Base-by-base conservation (phyloP, 2,888 invertebrate species). In the Villa cingulata region DNA sequence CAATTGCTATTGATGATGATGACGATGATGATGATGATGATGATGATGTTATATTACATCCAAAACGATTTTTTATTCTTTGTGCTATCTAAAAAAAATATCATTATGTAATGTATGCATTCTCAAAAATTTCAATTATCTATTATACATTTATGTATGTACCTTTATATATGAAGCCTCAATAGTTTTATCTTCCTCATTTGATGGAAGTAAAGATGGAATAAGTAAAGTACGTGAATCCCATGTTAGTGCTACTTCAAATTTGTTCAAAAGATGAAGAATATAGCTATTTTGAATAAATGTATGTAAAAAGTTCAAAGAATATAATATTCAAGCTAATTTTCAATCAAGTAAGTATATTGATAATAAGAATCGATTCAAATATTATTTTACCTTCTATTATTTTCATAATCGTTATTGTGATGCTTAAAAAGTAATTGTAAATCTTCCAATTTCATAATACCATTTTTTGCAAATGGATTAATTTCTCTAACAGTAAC, bases 401-500 rank as follows among this genome's bases (percentile, higher is more conserved):
- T 80, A 56, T 76, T 73, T 1, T 83, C 79, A n/a, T n/a, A n/a
- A 6, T 86, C 81, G 50, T 81, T 77, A 2, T 81, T 82, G 0
- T 85, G 84, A n/a, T 87, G 84, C 63, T 91, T 91, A 70, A 96
- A 95, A 37, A 96, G 80, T 63, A 89, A 84, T 57, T 89, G 83
- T 46, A 97, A 74, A 64, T 96, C 94, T 48, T 91, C 89, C 40
- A 92, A 72, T 63, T 86, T 86, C 96, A 97, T 97, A 42, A 96
- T 80, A 71, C 90, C 95, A 49, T 85, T 86, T 54, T 82, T 76
- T 0, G 91, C 92, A 65, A 95, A 95, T 0, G 92, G 92, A 72
- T 96, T 96, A 55, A 96, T 90, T 70, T 96, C 95, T n/a, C 94
- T 70, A 18, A 96, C 90, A 0, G 96, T 94, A 34, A 97, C 91